Evolutionary conservation across 2,888 invertebrate species (phyloP).

Genomic region (Miltochrista miniata): DNA sequence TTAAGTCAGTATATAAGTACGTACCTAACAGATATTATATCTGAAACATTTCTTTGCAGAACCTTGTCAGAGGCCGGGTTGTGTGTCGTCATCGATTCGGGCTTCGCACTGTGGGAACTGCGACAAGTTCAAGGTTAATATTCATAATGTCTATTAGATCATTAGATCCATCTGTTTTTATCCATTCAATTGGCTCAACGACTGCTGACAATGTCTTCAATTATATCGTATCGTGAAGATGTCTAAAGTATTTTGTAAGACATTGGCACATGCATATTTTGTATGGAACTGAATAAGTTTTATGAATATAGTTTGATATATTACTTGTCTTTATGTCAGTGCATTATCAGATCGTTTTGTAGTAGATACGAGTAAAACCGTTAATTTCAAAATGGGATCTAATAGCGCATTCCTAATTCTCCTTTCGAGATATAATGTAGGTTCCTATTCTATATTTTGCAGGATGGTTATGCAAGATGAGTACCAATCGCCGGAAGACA

Average conservation of each 20-base stretch:
- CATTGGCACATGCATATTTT: no score
- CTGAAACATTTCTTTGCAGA: constrained; percentile 21
- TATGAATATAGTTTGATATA: no score
- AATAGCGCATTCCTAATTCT: no score
- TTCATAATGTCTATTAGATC: background rate
- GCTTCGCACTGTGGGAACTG: background rate
- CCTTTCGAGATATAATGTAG: no score
- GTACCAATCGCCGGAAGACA: constrained; percentile 71
- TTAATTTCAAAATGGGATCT: no score
- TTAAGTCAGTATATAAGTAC: constrained; percentile 32
- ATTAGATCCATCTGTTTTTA: background rate
- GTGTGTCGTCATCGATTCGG: background rate
- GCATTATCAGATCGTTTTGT: no score
- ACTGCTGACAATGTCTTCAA: no score
- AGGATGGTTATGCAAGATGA: constrained; percentile 59
- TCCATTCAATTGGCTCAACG: background rate
- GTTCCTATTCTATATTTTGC: constrained; percentile 2
- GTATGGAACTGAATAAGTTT: no score
- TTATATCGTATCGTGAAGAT: no score
- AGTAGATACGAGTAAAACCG: no score
- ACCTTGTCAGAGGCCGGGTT: constrained; percentile 15
- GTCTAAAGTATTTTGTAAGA: no score
- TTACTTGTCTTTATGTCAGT: no score
- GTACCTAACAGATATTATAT: constrained; percentile 8
- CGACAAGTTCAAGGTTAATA: constrained; percentile 3